phyloP scores from a whole-genome alignment of 2,888 invertebrate species.

The Uloborus plumipes region DNA sequence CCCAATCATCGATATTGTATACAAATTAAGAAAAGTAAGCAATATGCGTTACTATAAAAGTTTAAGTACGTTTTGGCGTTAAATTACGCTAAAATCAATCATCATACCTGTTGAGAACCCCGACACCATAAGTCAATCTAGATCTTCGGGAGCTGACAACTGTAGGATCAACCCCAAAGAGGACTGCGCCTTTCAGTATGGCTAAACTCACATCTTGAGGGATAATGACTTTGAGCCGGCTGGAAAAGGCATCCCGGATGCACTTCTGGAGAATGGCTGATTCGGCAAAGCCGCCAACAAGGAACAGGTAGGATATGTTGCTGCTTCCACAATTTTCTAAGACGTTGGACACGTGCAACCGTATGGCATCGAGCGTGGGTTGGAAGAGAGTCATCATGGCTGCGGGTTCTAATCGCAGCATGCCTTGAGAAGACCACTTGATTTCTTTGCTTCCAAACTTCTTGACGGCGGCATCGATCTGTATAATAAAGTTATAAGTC shows the following conservation, averaged over 20 bases:
- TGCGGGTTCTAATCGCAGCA: conserved; percentile 73
- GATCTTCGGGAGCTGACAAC: conserved; percentile 74
- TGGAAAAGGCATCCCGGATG: conserved; percentile 72
- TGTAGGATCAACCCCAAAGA: conserved; percentile 75
- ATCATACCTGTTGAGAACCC: conserved; percentile 73
- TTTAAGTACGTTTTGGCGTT: no score
- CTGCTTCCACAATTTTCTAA: conserved; percentile 70
- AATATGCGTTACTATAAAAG: no score
- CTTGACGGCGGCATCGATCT: conserved; percentile 73
- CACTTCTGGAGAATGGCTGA: conserved; percentile 74
- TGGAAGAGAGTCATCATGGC: conserved; percentile 74
- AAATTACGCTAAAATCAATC: conserved; percentile 41
- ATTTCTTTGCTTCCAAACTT: conserved; percentile 72
- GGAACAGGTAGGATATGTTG: conserved; percentile 74
- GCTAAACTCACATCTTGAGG: conserved; percentile 74
- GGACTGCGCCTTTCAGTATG: conserved; percentile 75
- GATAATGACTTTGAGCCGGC: conserved; percentile 71
- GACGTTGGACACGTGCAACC: conserved; percentile 73
- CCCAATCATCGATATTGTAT: no score
- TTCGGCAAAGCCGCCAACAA: conserved; percentile 76
- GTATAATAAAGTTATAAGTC: background rate
- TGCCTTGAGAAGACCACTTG: conserved; percentile 75
- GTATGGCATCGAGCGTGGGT: conserved; percentile 73
- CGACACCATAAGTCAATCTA: conserved; percentile 75
- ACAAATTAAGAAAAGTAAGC: no score